phyloP scores from a whole-genome alignment of 1,140 invertebrate genomes.

The Drosophila equinoxialis region DNA sequence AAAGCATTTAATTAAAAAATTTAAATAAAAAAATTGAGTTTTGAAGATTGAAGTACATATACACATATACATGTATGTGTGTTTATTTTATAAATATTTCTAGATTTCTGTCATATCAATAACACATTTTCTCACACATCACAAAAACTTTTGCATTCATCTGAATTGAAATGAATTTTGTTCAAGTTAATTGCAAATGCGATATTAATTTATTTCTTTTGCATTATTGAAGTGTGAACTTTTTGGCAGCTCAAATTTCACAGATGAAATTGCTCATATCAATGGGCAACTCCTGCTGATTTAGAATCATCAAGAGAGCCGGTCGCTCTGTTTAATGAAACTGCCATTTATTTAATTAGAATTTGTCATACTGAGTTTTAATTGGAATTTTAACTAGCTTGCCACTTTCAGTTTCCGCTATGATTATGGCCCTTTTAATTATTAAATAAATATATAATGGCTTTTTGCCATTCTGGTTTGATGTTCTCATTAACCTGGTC shows the following conservation, averaged over 20 bases:
- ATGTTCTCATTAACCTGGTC: neutral
- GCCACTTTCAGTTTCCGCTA: conserved; percentile 1
- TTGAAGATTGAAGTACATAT: too few relatives aligned
- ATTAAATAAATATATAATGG: conserved; percentile 13
- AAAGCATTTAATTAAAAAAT: neutral
- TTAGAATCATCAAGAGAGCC: neutral
- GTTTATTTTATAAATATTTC: too few relatives aligned
- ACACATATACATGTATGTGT: too few relatives aligned
- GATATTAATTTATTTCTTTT: too few relatives aligned
- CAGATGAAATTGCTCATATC: neutral
- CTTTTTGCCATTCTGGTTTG: conserved; percentile 2
- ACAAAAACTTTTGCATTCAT: too few relatives aligned
- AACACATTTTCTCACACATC: too few relatives aligned
- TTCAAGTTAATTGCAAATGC: too few relatives aligned
- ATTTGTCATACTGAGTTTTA: conserved; percentile 1
- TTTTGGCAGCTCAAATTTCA: neutral
- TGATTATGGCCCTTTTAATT: conserved; percentile 5
- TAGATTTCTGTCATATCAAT: too few relatives aligned
- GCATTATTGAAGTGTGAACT: neutral
- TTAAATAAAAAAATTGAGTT: neutral
- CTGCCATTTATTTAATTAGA: conserved; percentile 9
- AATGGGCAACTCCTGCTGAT: too few relatives aligned
- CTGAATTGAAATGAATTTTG: too few relatives aligned
- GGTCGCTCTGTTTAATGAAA: neutral
- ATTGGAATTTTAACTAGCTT: conserved; percentile 9